phyloP scores from a whole-genome alignment of 2,888 invertebrate species.

The Magallana nippona region DNA sequence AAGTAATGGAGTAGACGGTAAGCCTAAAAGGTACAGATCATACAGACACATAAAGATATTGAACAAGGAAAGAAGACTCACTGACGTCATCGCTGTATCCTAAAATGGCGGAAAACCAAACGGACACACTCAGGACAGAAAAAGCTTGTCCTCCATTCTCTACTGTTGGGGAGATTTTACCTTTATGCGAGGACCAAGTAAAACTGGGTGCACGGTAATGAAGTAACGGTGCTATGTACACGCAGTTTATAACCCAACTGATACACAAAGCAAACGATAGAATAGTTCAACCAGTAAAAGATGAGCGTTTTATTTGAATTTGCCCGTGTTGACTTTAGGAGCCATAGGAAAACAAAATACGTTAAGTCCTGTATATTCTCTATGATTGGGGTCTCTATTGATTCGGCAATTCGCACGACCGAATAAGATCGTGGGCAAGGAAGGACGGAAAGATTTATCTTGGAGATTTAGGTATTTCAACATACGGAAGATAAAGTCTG shows the following conservation, averaged over 20 bases:
- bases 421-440: constrained; percentile 19
- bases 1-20: neutral
- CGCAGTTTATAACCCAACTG: constrained; percentile 40
- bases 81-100: constrained; percentile 9
- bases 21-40: neutral
- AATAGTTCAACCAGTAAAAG: constrained; percentile 65
- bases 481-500: constrained; percentile 39
- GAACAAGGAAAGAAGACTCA: neutral
- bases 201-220: neutral
- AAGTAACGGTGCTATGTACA: constrained; percentile 35
- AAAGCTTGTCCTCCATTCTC: neutral
- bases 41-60: neutral
- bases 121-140: neutral
- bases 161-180: neutral
- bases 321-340: constrained; percentile 66
- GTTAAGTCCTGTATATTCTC: constrained; percentile 66
- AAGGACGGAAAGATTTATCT: constrained; percentile 23
- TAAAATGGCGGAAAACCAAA: constrained; percentile 3
- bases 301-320: constrained; percentile 70
- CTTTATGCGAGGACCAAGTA: constrained; percentile 2
- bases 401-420: constrained; percentile 56
- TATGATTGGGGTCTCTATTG: constrained; percentile 58
- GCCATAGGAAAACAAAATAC: constrained; percentile 67
- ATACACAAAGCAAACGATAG: constrained; percentile 59
- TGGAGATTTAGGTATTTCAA: constrained; percentile 40